Base-by-base conservation (phyloP, 2,797 vertebrate genomes). In the Chromobotia macracanthus region DNA sequence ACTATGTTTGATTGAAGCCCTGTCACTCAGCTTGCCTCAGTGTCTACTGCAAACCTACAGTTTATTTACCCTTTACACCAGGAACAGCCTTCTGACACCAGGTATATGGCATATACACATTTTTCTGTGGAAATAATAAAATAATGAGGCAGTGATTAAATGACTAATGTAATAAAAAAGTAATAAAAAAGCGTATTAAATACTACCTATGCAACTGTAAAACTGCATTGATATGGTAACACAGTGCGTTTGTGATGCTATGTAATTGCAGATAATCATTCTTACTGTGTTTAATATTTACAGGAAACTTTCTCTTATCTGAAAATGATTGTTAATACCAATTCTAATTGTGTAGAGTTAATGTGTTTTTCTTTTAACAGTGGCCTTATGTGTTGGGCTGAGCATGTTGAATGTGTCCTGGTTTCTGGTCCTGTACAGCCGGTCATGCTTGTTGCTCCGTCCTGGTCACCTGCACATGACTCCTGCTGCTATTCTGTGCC, bases 21-120 rank as follows among this genome's bases (percentile, higher is more conserved):
- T 96, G 83, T 89, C 96, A 35, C 94, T 95, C 86, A 93, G 91
- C 1, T 92, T 95, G 44, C 95, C 96, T 3, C 85, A 96, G 80
- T 92, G 96, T 0, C 88, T 96, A 77, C 91, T 97, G 23, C 95
- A 96, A 53, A 85, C 91, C 0, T 95, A 94, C 0, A 12, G 94
- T 3, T 88, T 94, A 38, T 90, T 95, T 80, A 92, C 90, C 0
- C 90, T 93, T 0, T 92, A 95, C 1, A 91, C 93, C 16, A n/a
- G n/a, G n/a, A n/a, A n/a, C n/a, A 86, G 89, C 0, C 86, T 93
- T 18, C 75, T 91, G 13, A 85, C 95, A 81, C 92, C 95, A 66
- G 95, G 95, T 95, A 88, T 48, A 72, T 68, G 13, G 5, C 48
- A 10, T 18, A 18, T 18, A 7, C 41, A 41, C 19, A 25, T 48